These are phyloP conservation scores for Acanthosepion esculentum DNA, from an alignment of 2,888 invertebrate species.

Conservation along the genomic window DNA sequence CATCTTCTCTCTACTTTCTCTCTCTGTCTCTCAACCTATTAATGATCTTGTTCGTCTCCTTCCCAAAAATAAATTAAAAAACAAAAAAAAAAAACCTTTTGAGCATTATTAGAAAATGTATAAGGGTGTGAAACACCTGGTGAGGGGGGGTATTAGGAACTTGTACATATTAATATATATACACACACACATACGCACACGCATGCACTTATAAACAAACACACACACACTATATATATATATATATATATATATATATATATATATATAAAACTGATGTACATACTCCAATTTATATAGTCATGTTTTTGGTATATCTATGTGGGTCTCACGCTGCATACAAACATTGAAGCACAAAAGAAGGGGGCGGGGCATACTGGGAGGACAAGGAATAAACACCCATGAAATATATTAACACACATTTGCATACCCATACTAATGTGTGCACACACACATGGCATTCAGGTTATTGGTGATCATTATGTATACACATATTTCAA, in stretches of 20 bases:
- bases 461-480: neutral
- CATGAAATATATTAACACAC: neutral
- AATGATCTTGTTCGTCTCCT: neutral
- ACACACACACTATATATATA: no score
- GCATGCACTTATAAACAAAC: no score
- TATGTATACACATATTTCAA: neutral
- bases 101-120: constrained; percentile 17
- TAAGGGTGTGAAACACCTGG: neutral
- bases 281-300: neutral
- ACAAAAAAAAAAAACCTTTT: neutral
- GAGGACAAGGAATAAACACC: neutral
- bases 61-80: neutral
- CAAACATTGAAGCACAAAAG: neutral
- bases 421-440: neutral
- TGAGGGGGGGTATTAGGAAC: neutral
- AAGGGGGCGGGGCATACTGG: neutral
- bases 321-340: neutral
- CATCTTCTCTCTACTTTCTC: neutral
- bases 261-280: neutral
- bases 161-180: neutral
- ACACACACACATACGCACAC: neutral
- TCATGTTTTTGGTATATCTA: neutral
- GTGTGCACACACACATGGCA: neutral
- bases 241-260: neutral
- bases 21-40: neutral